Evolutionary conservation across 2,888 invertebrate species (phyloP).

Genomic region (Drosophila paramelanica): DNA sequence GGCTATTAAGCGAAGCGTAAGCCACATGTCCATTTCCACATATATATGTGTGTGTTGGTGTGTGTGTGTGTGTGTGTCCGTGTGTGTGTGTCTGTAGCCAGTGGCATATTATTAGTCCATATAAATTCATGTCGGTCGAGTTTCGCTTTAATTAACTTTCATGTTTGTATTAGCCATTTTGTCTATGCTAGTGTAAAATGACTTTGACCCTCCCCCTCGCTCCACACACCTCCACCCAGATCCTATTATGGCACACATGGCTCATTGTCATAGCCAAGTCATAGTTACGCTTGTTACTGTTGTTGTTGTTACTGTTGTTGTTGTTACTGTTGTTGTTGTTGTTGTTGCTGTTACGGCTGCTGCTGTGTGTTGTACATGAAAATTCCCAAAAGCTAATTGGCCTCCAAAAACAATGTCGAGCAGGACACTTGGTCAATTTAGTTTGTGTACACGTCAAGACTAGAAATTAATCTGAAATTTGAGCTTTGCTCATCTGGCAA

Average conservation of each 20-base stretch:
- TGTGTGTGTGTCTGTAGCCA: constrained; percentile 28
- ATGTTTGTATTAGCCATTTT: constrained; percentile 74
- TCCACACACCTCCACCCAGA: neutral
- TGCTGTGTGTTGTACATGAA: constrained; percentile 29
- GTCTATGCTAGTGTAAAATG: constrained; percentile 62
- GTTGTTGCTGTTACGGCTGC: neutral
- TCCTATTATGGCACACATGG: constrained; percentile 39
- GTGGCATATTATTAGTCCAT: constrained; percentile 78
- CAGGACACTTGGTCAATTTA: constrained; percentile 49
- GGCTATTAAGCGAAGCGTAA: constrained; percentile 67
- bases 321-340: constrained; percentile 3
- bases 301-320: neutral
- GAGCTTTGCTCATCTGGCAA: constrained; percentile 36
- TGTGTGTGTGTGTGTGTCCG: constrained; percentile 9
- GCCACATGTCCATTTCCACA: constrained; percentile 31
- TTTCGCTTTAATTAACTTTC: constrained; percentile 79
- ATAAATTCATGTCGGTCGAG: constrained; percentile 78
- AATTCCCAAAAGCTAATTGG: constrained; percentile 66
- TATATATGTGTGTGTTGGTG: neutral
- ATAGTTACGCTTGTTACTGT: constrained; percentile 13
- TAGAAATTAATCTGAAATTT: constrained; percentile 55
- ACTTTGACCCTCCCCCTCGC: constrained; percentile 21
- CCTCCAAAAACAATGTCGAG: constrained; percentile 38
- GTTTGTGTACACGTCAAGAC: constrained; percentile 12
- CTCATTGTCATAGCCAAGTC: constrained; percentile 42